Evolutionary conservation across 2,888 invertebrate species (phyloP).

Genomic region (Epinotia brunnichana): DNA sequence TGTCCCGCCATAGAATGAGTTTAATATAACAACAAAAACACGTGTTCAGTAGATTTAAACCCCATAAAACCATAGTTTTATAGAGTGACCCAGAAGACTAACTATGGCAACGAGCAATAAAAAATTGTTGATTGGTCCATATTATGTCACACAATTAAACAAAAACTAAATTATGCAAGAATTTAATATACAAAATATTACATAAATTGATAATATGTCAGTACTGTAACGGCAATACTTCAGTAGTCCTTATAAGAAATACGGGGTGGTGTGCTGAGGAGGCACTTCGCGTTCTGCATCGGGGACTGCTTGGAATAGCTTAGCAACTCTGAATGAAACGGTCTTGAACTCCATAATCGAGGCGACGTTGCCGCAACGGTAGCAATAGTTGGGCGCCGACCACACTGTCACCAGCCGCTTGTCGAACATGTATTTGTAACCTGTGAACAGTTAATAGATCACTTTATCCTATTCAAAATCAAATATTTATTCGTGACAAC

Average conservation of each 20-base stretch:
- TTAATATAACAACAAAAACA: no score
- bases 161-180: constrained; percentile 60
- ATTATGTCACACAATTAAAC: background rate
- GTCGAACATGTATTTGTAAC: constrained; percentile 99
- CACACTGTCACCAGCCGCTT: constrained; percentile 98
- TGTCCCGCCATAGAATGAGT: no score
- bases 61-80: no score
- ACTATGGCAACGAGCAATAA: no score
- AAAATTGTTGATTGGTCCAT: no score
- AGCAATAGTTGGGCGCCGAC: constrained; percentile 99
- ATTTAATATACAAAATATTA: constrained; percentile 67
- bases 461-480: no score
- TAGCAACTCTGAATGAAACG: constrained; percentile 89
- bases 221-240: constrained; percentile 43
- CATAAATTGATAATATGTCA: constrained; percentile 30
- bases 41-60: no score
- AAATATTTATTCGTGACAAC: no score
- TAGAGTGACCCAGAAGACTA: no score
- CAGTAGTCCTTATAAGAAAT: constrained; percentile 90
- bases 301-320: constrained; percentile 97
- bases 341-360: constrained; percentile 96
- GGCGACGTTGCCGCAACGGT: constrained; percentile 99
- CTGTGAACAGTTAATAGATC: constrained; percentile 75
- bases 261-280: constrained; percentile 95
- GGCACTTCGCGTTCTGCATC: constrained; percentile 97